Evolutionary conservation across 1,140 invertebrate species (phyloP).

Genomic region (Drosophila simulans): DNA sequence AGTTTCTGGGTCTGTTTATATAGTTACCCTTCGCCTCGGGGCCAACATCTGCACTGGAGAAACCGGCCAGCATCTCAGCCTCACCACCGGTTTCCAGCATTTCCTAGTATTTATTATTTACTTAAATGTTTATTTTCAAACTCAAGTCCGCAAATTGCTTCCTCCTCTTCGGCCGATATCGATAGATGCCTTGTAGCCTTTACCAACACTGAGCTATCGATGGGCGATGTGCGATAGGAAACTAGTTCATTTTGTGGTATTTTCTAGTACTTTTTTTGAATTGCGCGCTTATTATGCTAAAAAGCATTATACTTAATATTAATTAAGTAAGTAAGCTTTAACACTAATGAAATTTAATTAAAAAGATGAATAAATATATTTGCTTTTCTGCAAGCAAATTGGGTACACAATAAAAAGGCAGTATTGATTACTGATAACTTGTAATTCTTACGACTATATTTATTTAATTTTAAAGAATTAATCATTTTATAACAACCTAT

Average conservation of each 20-base stretch:
- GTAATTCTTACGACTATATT: no score
- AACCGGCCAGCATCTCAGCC: constrained; percentile 8
- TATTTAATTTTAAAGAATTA: no score
- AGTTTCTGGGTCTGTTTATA: neutral
- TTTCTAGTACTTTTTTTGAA: constrained; percentile 37
- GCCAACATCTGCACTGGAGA: constrained; percentile 36
- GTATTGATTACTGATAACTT: no score
- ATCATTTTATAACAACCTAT: no score
- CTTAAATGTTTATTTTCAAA: constrained; percentile 23
- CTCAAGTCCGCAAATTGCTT: constrained; percentile 13
- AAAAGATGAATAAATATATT: neutral
- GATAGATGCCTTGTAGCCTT: neutral
- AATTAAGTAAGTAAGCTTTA: neutral
- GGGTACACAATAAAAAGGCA: no score
- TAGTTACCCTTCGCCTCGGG: constrained; percentile 65
- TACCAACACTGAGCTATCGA: constrained; percentile 35
- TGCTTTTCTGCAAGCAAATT: neutral
- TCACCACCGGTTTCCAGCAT: constrained; percentile 27
- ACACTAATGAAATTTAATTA: neutral
- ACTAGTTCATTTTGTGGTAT: constrained; percentile 4
- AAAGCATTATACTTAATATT: neutral
- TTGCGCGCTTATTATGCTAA: neutral
- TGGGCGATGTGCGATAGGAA: neutral
- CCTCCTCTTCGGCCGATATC: neutral
- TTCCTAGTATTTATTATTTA: neutral